Evolutionary conservation across 2,797 vertebrate genomes (phyloP), one percentile per base, ranked within the genome.

Genomic region (Betta splendens): DNA sequence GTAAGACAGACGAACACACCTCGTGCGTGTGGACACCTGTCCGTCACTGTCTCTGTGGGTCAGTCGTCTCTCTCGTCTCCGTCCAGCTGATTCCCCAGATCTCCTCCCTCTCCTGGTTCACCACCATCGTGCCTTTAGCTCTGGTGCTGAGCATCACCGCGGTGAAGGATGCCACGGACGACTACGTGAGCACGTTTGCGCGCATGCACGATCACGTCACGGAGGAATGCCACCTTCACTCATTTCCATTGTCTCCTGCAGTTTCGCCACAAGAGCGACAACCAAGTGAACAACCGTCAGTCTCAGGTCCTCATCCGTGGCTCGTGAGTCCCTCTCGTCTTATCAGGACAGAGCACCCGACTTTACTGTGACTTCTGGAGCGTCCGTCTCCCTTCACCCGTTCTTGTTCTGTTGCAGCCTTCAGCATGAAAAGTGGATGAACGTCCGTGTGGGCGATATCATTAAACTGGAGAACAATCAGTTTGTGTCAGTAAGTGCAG

Each of bases 121-220:
- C 96, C 80, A 98, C 96, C 90, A 98, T 98, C 0, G 96, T 98
- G 96, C 96, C 96, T 96, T 94, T 98, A 90, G 96, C 94, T 79
- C 93, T 98, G 50, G 96, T 98, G 80, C 92, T 98, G 70, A 94
- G 92, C 87, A 95, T 98, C 91, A 98, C 96, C 15, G 95, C 96
- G 62, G 95, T 98, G 50, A 98, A 98, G 89, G 96, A 98, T 17
- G 96, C 95, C 79, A 96, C 94, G 0, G 96, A 98, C 21, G 96
- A 98, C 87, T 98, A 95, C 2, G 96, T 98, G 88, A 96, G 95
- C 79, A n/a, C 32, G 0, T 8, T 16, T 7, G 1, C 29, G 23
- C 9, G 31, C 21, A 26, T 12, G 9, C 26, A 17, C n/a, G 16
- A 38, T 37, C 25, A 7, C n/a, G 25, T 45, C 21, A 13, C 39